These are phyloP conservation scores for Philereme transversata DNA, from an alignment of 2,888 invertebrate genomes.

Conservation along the genomic window DNA sequence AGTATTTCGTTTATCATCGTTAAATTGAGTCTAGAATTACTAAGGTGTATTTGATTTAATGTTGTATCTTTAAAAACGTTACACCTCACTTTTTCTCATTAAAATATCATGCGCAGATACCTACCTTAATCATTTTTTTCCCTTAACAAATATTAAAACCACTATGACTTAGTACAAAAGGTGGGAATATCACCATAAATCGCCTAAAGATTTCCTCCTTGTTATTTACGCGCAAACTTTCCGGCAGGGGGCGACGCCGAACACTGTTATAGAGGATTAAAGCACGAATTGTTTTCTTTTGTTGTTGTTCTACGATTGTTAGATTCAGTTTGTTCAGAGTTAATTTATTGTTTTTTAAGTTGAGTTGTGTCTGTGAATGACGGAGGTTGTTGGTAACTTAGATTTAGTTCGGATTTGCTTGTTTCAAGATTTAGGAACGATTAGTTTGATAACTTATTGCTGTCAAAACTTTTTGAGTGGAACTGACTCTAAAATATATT, in stretches of 20 bases:
- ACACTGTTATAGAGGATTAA: constrained; percentile 38
- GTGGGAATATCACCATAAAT: constrained; percentile 43
- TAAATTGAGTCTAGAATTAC: no score
- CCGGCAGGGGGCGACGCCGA: constrained; percentile 30
- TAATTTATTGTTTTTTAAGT: constrained; percentile 33
- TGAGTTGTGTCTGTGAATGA: constrained; percentile 24
- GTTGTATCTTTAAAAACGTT: no score
- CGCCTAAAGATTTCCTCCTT: constrained; percentile 32
- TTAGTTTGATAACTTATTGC: constrained; percentile 8
- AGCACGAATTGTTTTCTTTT: constrained; percentile 41
- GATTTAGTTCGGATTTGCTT: constrained; percentile 23
- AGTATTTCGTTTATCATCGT: no score
- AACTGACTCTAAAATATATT: constrained; percentile 7
- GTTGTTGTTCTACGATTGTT: constrained; percentile 28
- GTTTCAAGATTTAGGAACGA: constrained; percentile 15
- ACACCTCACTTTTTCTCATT: no score
- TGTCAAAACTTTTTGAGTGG: constrained; percentile 8
- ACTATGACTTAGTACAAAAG: constrained; percentile 41
- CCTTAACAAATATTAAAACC: constrained; percentile 1
- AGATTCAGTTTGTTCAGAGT: constrained; percentile 33
- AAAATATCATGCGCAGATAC: no score
- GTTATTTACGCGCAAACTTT: constrained; percentile 37
- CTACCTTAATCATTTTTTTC: not conserved
- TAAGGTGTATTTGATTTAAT: no score
- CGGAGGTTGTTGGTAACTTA: constrained; percentile 25